Conservation (phyloP, 2,113 vertebrate species). For the Equus przewalskii region DNA sequence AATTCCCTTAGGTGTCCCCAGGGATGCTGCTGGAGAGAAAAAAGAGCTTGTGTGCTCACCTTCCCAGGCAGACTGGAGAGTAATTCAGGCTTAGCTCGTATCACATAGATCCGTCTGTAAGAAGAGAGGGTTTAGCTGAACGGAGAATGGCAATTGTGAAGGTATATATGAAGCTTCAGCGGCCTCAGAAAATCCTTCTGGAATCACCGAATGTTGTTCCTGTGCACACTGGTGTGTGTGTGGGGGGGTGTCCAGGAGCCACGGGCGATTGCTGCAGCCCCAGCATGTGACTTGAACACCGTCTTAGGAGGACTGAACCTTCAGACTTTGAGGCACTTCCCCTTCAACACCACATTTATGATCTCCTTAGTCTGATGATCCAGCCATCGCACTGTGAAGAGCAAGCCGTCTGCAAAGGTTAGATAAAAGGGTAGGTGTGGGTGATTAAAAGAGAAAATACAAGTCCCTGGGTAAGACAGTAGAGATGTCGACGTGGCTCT, state of each 20-base stretch:
- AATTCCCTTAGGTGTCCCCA: too few relatives aligned
- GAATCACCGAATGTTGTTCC: neutral
- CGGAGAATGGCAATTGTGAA: accelerated
- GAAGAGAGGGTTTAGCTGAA: neutral
- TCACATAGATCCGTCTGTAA: too few relatives aligned
- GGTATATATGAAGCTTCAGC: accelerated
- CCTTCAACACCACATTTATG: neutral
- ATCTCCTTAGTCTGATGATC: neutral
- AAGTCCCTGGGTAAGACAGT: constrained; percentile 18
- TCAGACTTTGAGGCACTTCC: neutral
- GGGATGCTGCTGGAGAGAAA: neutral
- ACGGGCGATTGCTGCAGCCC: accelerated
- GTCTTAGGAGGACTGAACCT: neutral
- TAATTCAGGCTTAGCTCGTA: too few relatives aligned
- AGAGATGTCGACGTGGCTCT: neutral
- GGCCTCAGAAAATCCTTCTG: neutral
- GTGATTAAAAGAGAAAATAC: constrained; percentile 31
- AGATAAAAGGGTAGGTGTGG: neutral
- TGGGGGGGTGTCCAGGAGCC: accelerated
- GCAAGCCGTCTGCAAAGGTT: constrained; percentile 15
- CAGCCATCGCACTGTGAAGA: neutral
- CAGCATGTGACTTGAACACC: accelerated
- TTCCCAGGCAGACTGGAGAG: neutral
- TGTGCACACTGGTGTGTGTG: accelerated
- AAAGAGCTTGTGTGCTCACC: too few relatives aligned